Evolutionary conservation across 1,140 invertebrate genomes (phyloP).

Genomic region (Scylla paramamosain): DNA sequence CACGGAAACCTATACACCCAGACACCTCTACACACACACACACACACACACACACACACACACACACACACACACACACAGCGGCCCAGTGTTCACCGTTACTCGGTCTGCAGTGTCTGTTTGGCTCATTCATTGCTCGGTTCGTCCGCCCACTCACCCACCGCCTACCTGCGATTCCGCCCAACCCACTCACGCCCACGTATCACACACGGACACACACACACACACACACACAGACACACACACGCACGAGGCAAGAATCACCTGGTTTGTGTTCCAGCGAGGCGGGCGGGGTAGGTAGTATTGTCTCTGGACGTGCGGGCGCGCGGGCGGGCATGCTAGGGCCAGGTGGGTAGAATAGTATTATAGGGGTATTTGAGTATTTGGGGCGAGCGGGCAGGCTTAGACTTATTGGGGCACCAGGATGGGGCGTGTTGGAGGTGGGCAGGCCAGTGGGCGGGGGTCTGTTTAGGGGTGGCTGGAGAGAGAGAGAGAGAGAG

Average conservation of each 20-base stretch:
- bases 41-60: conserved; percentile 13
- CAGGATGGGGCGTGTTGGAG: background rate
- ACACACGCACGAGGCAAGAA: background rate
- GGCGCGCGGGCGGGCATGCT: background rate
- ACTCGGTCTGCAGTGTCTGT: background rate
- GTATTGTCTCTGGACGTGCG: background rate
- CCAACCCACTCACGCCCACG: background rate
- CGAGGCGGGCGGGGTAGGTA: background rate
- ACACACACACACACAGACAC: background rate
- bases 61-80: conserved; percentile 11
- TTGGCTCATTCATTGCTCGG: background rate
- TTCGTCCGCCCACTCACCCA: background rate
- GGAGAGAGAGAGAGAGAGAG: too few species aligned
- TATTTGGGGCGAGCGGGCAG: background rate
- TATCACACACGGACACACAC: background rate
- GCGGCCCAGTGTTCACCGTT: background rate
- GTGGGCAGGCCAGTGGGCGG: background rate
- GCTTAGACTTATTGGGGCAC: background rate
- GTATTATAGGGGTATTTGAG: background rate
- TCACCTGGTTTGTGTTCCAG: conserved; percentile 2
- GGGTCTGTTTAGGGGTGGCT: background rate
- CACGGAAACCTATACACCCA: background rate
- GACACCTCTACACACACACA: background rate
- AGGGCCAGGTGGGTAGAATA: background rate
- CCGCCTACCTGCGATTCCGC: background rate